Conservation (phyloP, 2,113 vertebrate genomes). For the Anhinga rufa region DNA sequence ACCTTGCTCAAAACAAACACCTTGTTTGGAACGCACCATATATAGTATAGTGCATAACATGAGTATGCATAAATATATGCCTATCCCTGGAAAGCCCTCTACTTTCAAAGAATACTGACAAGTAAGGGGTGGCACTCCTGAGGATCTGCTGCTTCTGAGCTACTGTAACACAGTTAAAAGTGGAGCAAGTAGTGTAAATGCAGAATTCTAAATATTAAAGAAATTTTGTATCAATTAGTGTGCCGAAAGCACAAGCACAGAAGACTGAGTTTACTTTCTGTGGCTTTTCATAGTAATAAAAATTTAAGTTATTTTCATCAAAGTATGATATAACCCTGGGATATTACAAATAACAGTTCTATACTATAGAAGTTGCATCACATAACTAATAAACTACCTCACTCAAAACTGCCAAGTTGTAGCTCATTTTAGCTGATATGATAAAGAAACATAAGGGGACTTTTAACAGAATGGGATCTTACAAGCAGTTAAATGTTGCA, state of each 20-base stretch:
- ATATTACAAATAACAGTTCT: background rate
- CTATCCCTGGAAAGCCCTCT: no score
- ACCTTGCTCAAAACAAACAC: background rate
- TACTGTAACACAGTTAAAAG: background rate
- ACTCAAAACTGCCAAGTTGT: background rate
- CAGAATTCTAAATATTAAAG: background rate
- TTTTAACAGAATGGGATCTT: background rate
- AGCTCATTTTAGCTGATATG: background rate
- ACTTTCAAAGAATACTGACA: background rate
- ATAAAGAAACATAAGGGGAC: background rate
- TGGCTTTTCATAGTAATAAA: background rate
- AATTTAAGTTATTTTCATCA: background rate
- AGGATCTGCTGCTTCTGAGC: background rate
- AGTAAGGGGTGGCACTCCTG: background rate
- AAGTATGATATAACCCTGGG: background rate
- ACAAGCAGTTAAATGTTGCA: background rate
- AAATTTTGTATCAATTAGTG: background rate
- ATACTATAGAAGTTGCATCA: background rate
- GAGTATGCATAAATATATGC: no score
- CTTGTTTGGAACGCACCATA: background rate
- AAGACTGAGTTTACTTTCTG: background rate
- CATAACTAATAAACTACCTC: background rate
- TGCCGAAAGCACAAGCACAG: background rate
- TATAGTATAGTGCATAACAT: no score
- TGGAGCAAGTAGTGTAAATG: background rate